Percentiles rank a stretch among this genome's conserved stretches.
phyloP scores from a whole-genome alignment of 92 coral and sea anemone genomes.

The Nematostella vectensis region DNA sequence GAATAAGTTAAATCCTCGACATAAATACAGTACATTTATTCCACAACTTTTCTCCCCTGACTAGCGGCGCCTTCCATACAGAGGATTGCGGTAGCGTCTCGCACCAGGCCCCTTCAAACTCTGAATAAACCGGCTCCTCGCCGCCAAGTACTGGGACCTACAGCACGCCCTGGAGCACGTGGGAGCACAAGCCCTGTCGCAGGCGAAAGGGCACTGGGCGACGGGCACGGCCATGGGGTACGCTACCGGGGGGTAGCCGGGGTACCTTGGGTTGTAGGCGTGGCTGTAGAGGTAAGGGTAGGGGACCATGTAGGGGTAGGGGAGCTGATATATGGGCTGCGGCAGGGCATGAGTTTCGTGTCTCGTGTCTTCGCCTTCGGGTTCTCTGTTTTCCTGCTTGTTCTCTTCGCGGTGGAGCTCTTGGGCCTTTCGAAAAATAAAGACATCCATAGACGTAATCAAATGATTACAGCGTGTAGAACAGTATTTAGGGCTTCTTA shows the following conservation, averaged over 20 bases:
- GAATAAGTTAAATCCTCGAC: too few relatives aligned
- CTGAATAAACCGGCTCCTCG: conserved; percentile 3
- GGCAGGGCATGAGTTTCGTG: background rate
- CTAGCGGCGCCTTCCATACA: background rate
- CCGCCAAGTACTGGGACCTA: conserved; percentile 3
- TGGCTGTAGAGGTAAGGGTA: background rate
- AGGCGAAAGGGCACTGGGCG: conserved; percentile 3
- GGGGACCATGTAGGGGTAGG: background rate
- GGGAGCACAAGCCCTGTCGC: conserved; percentile 6
- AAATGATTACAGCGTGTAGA: too few relatives aligned
- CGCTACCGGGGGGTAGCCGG: background rate
- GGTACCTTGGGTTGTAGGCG: conserved; percentile 2
- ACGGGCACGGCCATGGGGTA: background rate
- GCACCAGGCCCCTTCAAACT: background rate
- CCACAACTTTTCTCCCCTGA: too few relatives aligned
- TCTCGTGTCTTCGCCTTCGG: too few relatives aligned
- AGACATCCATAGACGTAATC: too few relatives aligned
- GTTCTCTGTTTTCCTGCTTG: too few relatives aligned
- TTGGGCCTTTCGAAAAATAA: too few relatives aligned
- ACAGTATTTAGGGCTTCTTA: too few relatives aligned
- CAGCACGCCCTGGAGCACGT: conserved; percentile 24
- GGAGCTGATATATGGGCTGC: background rate
- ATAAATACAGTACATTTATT: too few relatives aligned
- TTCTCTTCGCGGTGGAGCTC: too few relatives aligned
- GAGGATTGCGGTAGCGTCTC: background rate